phyloP scores from a whole-genome alignment of 2,888 invertebrate species.

The Pachymerium ferrugineum region DNA sequence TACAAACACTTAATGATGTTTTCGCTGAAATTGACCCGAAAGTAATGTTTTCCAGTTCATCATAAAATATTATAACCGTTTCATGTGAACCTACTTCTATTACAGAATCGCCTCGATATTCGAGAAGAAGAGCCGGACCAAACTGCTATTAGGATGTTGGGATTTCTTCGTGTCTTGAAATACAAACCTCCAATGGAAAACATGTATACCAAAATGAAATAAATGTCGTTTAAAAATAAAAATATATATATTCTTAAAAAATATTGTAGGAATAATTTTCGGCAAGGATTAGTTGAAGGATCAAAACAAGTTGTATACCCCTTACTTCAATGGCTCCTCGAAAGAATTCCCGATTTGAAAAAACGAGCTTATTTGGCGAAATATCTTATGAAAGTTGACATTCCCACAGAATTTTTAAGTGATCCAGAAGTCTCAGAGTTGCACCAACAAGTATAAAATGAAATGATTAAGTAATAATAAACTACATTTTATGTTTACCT shows the following conservation, averaged over 20 bases:
- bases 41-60: conserved; percentile 41
- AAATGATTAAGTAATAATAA: neutral
- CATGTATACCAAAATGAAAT: conserved; percentile 45
- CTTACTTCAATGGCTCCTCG: conserved; percentile 72
- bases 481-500: conserved; percentile 32
- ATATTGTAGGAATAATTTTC: conserved; percentile 53
- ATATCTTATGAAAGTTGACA: conserved; percentile 60
- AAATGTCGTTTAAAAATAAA: neutral
- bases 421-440: conserved; percentile 68
- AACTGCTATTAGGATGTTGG: conserved; percentile 64
- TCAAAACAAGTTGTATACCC: conserved; percentile 69
- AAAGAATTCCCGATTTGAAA: conserved; percentile 65
- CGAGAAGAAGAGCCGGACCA: conserved; percentile 69
- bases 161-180: conserved; percentile 67
- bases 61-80: neutral
- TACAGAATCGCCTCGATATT: conserved; percentile 62
- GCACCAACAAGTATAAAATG: conserved; percentile 55
- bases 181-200: conserved; percentile 61
- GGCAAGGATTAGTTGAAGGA: conserved; percentile 64
- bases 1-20: conserved; percentile 73
- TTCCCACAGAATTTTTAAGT: conserved; percentile 66
- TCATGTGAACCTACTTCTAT: neutral
- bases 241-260: neutral
- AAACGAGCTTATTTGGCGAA: conserved; percentile 80
- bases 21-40: conserved; percentile 64